phyloP scores from a whole-genome alignment of 2,888 invertebrate genomes.

The Cepaea hortensis region DNA sequence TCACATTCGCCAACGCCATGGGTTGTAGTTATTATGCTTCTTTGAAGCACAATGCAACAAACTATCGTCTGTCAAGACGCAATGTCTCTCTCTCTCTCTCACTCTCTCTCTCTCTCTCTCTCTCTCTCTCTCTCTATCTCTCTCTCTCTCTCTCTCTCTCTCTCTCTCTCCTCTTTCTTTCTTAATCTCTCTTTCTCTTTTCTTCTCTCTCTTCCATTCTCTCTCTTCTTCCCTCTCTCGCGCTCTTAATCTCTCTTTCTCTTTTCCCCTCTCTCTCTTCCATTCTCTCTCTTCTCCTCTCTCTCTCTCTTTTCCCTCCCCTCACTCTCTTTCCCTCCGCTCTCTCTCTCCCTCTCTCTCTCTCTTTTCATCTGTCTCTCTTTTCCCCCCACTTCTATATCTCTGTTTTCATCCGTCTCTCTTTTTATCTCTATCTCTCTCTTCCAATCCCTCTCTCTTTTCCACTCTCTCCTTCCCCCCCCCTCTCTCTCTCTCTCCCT shows the following conservation, averaged over 20 bases:
- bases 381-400: background rate
- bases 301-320: background rate
- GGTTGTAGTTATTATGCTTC: too few relatives aligned
- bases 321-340: background rate
- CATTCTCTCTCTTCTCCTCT: background rate
- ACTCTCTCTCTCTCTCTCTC: slow-evolving; percentile 33
- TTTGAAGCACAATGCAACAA: too few relatives aligned
- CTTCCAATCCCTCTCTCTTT: background rate
- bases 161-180: background rate
- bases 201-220: too few relatives aligned
- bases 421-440: too few relatives aligned
- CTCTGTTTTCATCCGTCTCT: background rate
- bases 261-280: background rate
- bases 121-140: slow-evolving; percentile 27
- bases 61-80: too few relatives aligned
- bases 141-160: slow-evolving; percentile 36
- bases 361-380: background rate
- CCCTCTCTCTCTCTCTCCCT: too few relatives aligned
- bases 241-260: background rate
- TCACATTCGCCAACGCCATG: too few relatives aligned
- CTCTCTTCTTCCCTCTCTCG: slow-evolving; percentile 12
- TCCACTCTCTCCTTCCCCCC: background rate
- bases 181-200: too few relatives aligned
- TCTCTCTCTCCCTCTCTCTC: background rate
- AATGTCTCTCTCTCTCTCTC: slow-evolving; percentile 16